phyloP scores from a whole-genome alignment of 2,113 vertebrate genomes.

The Gnathonemus echidnorhynchus region DNA sequence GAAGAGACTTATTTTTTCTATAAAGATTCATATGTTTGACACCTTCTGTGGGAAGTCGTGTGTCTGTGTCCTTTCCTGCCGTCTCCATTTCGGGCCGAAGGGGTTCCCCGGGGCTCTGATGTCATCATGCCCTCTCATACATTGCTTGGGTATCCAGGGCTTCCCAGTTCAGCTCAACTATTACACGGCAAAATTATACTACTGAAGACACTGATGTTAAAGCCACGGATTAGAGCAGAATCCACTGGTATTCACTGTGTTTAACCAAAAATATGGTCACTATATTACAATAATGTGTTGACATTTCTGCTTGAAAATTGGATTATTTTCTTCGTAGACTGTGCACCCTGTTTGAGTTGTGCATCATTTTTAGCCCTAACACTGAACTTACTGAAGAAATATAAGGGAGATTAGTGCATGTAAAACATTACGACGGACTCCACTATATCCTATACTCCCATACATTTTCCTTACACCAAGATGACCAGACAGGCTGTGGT shows the following conservation, averaged over 20 bases:
- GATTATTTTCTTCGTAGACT: not conserved
- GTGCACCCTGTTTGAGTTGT: not conserved
- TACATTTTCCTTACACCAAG: too few species aligned
- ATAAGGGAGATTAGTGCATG: not conserved
- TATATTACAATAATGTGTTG: not conserved
- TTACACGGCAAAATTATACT: not conserved
- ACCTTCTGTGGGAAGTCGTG: conserved; percentile 38
- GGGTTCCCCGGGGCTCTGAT: not conserved
- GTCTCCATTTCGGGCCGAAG: not conserved
- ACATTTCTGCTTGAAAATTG: not conserved
- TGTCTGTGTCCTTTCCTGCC: not conserved
- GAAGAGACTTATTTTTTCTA: conserved; percentile 78
- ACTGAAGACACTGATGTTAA: not conserved
- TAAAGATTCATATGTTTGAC: conserved; percentile 68
- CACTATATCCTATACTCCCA: too few species aligned
- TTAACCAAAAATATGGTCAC: not conserved
- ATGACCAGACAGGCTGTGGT: too few species aligned
- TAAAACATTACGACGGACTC: not conserved
- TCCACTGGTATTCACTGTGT: not conserved
- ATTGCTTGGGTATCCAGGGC: not conserved
- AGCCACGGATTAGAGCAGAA: not conserved
- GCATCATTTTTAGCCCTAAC: not conserved
- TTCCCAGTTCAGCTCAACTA: not conserved
- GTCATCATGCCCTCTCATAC: not conserved
- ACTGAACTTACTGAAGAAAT: not conserved